Conservation (phyloP, 2,113 vertebrate genomes). For the rat (Rattus norvegicus) region DNA sequence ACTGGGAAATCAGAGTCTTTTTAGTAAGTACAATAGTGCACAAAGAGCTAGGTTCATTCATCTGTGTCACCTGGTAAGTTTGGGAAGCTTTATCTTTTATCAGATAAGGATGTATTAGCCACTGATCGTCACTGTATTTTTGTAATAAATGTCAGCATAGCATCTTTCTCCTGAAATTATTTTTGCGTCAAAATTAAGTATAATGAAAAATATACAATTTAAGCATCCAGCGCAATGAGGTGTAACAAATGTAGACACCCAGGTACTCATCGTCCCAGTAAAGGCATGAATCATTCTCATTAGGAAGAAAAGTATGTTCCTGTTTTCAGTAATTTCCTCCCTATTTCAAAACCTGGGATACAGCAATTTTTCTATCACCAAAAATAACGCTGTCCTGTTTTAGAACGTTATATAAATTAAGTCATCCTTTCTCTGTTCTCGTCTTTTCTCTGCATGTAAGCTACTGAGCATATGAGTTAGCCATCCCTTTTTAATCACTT, state of each 20-base stretch:
- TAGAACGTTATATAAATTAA: neutral
- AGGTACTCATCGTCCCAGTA: neutral
- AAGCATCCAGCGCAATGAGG: neutral
- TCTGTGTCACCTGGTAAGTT: neutral
- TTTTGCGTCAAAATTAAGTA: neutral
- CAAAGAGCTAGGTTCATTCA: neutral
- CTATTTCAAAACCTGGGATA: neutral
- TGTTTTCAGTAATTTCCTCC: neutral
- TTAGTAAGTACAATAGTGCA: neutral
- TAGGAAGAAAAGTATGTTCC: neutral
- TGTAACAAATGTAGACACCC: neutral
- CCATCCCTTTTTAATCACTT: neutral
- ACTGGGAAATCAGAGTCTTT: neutral
- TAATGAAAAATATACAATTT: neutral
- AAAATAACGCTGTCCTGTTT: neutral
- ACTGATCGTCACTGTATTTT: neutral
- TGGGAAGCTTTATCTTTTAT: neutral
- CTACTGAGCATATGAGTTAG: neutral
- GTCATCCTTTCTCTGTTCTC: neutral
- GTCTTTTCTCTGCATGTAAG: neutral
- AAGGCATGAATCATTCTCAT: neutral
- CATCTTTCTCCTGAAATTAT: neutral
- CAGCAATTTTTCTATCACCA: neutral
- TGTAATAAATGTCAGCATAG: neutral
- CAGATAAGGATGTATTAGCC: neutral